A percentile compares a stretch with the other conserved stretches of the same genome.
phyloP scores from a whole-genome alignment of 2,888 invertebrate species.

The Diabrotica balteata region DNA sequence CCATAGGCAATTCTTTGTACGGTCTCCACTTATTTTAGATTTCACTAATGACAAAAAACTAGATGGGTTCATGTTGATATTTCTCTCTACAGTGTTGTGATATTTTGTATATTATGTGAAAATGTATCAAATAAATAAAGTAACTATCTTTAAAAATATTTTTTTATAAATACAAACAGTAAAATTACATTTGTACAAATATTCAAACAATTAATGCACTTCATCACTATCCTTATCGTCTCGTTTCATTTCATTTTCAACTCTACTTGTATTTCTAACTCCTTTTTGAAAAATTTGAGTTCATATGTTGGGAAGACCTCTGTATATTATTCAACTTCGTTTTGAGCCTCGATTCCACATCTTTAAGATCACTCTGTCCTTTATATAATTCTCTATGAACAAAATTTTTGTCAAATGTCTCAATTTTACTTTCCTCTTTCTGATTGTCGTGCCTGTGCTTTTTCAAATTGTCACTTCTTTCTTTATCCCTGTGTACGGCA shows the following conservation, averaged over 20 bases:
- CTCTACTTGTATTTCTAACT: constrained; percentile 22
- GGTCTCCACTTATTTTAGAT: no score
- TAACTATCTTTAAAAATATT: no score
- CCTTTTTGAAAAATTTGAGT: constrained; percentile 76
- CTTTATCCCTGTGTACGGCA: constrained; percentile 73
- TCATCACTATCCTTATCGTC: no score
- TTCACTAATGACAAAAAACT: no score
- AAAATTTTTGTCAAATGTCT: constrained; percentile 65
- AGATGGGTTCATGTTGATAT: no score
- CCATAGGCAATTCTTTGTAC: no score
- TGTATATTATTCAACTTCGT: constrained; percentile 92
- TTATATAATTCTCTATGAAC: constrained; percentile 69
- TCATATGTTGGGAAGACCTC: constrained; percentile 79
- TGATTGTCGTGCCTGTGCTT: constrained; percentile 68
- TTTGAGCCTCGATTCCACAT: constrained; percentile 84
- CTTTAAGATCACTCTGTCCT: constrained; percentile 68
- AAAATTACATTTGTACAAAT: background rate
- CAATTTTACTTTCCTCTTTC: constrained; percentile 61
- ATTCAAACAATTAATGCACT: background rate
- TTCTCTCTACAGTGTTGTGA: no score
- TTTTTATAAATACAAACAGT: background rate
- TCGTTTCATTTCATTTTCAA: no score
- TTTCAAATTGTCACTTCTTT: constrained; percentile 70
- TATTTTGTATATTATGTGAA: no score
- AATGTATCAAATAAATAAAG: no score